These are phyloP conservation scores for Halictus ligatus DNA, from an alignment of 2,888 invertebrate species.

Conservation along the genomic window DNA sequence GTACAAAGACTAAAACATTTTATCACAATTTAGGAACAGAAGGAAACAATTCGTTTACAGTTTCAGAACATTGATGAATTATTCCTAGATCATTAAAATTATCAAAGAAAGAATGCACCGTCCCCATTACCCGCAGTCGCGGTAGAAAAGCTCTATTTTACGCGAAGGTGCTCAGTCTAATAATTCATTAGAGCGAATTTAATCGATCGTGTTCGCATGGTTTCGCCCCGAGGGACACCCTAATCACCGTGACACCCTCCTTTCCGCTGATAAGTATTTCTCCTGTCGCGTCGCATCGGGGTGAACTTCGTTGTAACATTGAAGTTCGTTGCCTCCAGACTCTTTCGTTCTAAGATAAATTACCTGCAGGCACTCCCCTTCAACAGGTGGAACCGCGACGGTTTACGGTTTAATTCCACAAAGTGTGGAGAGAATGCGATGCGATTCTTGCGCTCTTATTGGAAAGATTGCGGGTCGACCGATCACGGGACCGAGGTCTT, in stretches of 20 bases:
- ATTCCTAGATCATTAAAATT: not conserved
- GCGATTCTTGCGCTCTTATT: constrained; percentile 38
- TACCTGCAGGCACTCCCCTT: constrained; percentile 44
- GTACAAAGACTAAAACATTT: not conserved
- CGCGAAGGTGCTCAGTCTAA: not conserved
- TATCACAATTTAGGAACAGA: not conserved
- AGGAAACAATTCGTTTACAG: not conserved
- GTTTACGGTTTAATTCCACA: constrained; percentile 65
- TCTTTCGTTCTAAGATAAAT: constrained; percentile 57
- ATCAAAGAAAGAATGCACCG: not conserved
- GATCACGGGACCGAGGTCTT: constrained; percentile 53
- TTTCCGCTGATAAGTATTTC: not conserved
- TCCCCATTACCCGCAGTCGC: not conserved
- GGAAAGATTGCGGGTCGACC: constrained; percentile 51
- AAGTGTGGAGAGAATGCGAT: constrained; percentile 52
- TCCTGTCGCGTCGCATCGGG: not conserved
- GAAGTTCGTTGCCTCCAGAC: constrained; percentile 50
- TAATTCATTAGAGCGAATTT: not conserved
- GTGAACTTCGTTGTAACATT: constrained; percentile 39
- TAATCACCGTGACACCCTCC: constrained; percentile 4
- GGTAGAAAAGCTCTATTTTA: not conserved
- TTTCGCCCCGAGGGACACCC: not conserved
- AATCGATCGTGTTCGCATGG: not conserved
- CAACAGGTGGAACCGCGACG: constrained; percentile 62
- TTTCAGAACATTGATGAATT: not conserved